A percentile compares a stretch with the other conserved stretches of the same genome.
Evolutionary conservation across 2,888 invertebrate genomes (phyloP).

Genomic region (Acanthoscelides obtectus): DNA sequence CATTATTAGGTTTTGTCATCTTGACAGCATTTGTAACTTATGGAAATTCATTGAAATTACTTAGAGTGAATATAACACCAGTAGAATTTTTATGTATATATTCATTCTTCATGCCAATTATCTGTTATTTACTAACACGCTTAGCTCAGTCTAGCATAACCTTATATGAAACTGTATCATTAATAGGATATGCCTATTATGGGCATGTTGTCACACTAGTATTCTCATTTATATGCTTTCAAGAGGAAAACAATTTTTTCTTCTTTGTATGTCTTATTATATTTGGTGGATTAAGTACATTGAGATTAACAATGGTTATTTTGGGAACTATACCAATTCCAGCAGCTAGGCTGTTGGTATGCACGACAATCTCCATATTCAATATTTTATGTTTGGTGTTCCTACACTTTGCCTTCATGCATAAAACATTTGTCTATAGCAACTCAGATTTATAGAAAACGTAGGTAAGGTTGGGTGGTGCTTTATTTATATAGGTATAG

Average conservation of each 20-base stretch:
- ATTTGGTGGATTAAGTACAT: constrained; percentile 49
- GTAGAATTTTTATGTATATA: constrained; percentile 39
- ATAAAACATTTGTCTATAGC: constrained; percentile 36
- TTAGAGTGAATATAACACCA: constrained; percentile 37
- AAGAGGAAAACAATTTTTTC: constrained; percentile 45
- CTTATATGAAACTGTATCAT: constrained; percentile 43
- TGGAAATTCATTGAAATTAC: constrained; percentile 41
- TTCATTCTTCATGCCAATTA: constrained; percentile 38
- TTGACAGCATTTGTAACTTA: constrained; percentile 42
- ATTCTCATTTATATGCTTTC: constrained; percentile 44
- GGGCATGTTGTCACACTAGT: constrained; percentile 48
- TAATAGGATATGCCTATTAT: constrained; percentile 49
- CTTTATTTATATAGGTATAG: background rate
- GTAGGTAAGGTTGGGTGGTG: background rate
- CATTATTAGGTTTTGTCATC: constrained; percentile 42
- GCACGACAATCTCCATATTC: constrained; percentile 45
- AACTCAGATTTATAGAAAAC: background rate
- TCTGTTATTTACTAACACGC: constrained; percentile 40
- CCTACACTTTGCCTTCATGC: constrained; percentile 52
- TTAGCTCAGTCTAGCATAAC: constrained; percentile 39
- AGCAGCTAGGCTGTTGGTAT: constrained; percentile 48
- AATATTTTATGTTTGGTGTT: constrained; percentile 51
- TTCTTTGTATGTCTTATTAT: constrained; percentile 47
- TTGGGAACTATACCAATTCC: constrained; percentile 48
- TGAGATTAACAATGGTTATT: constrained; percentile 47